Base-by-base conservation (phyloP, 2,797 vertebrate species). In the Sphenodon punctatus region DNA sequence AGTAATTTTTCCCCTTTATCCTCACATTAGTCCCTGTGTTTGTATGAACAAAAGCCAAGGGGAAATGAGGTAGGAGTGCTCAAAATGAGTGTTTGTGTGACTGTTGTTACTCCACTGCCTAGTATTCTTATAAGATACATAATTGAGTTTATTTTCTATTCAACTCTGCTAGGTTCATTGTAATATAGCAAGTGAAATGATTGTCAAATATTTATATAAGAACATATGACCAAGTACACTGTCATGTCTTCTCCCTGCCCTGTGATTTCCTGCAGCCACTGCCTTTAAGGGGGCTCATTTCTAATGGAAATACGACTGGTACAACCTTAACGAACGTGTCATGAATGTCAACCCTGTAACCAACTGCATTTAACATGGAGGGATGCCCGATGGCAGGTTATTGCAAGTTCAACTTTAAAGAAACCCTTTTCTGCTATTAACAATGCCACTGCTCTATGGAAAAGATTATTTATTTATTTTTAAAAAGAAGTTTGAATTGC, bases 321-420 rank as follows among this genome's bases (percentile, higher is more conserved):
- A 15, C 78, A 66, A 30, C 58, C 51, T 66, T 23, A 59, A 8
- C 75, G 19, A 22, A 7, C 61, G 3, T 10, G 75, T 38, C 58
- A 82, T 78, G 82, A 83, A 72, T 82, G 74, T 34, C 88, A 63
- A 55, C 2, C 65, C 80, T 86, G 78, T 45, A 80, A 56, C 64
- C n/a, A 30, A n/a, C 0, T 0, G 36, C 32, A 23, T 39, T 59
- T 63, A 69, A 78, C 25, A 0, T 4, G 15, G 80, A 66, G 78
- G 84, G 75, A 67, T 67, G 89, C 53, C 27, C 84, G 88, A 5
- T 59, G 68, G 88, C 82, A 41, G 78, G 77, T 36, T 34, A 34
- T 73, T 48, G 80, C 15, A 8, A 80, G 70, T 53, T 78, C 63
- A 58, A 34, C 34, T 56, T 65, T 1, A 15, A 20, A 48, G 64